These are phyloP conservation scores for Lutjanus campechanus DNA, from an alignment of 2,797 vertebrate genomes.

Conservation along the genomic window DNA sequence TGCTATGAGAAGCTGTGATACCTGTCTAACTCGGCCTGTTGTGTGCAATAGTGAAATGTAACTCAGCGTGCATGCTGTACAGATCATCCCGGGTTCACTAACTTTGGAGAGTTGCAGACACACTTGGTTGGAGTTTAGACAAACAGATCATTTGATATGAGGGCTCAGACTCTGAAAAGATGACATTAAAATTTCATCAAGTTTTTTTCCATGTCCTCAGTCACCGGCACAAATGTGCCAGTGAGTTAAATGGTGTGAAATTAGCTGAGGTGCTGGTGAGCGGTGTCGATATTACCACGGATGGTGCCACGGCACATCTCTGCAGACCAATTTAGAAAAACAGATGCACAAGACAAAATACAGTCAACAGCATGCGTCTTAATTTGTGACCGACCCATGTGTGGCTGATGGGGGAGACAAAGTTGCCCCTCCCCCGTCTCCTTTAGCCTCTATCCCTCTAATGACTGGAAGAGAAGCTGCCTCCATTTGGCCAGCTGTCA, in stretches of 20 bases:
- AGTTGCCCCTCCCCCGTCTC: constrained; percentile 4
- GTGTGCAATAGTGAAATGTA: constrained; percentile 26
- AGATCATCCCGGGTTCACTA: constrained; percentile 48
- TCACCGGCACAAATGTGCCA: constrained; percentile 29
- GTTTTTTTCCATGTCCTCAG: constrained; percentile 36
- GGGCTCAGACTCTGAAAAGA: constrained; percentile 29
- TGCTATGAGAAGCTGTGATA: constrained; percentile 2
- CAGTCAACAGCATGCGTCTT: constrained; percentile 6
- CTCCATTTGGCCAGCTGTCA: constrained; percentile 55
- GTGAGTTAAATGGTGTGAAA: constrained; percentile 52
- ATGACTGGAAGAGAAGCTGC: constrained; percentile 49
- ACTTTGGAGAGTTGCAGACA: constrained; percentile 39
- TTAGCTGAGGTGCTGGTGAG: constrained; percentile 32
- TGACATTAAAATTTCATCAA: constrained; percentile 57
- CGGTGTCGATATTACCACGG: constrained; percentile 21
- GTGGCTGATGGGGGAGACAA: constrained; percentile 18
- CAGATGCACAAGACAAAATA: background rate
- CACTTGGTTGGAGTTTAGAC: constrained; percentile 57
- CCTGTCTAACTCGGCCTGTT: constrained; percentile 11
- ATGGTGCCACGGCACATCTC: background rate
- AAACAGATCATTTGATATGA: constrained; percentile 43
- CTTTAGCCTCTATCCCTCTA: constrained; percentile 44
- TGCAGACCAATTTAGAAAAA: background rate
- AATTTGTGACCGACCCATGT: constrained; percentile 36
- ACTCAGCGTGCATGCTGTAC: constrained; percentile 3